Conservation (phyloP, 92 coral and sea anemone genomes). For the Plumapathes pennacea region DNA sequence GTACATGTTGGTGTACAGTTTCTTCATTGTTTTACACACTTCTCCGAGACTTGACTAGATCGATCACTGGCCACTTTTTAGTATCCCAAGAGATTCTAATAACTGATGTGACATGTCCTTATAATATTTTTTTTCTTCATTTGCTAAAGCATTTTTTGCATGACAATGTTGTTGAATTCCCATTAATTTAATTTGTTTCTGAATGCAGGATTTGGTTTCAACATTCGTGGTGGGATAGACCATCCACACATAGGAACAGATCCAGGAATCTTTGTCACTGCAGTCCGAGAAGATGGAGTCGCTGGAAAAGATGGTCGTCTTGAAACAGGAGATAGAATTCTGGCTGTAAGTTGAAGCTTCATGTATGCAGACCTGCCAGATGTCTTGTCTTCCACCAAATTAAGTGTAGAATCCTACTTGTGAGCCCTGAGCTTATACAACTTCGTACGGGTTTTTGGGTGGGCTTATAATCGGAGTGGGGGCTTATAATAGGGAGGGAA, state of each 20-base stretch:
- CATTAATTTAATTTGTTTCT: not conserved
- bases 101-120: not conserved
- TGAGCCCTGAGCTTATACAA: too few species aligned
- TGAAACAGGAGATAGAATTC: conserved; percentile 86
- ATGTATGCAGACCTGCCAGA: not conserved
- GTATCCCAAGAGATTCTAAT: too few species aligned
- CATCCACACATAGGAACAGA: conserved; percentile 94
- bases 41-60: too few species aligned
- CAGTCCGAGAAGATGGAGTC: conserved; percentile 77
- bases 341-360: conserved; percentile 65
- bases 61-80: too few species aligned
- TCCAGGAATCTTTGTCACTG: conserved; percentile 92
- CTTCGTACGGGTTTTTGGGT: too few species aligned
- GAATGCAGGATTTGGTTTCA: conserved; percentile 83
- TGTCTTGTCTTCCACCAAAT: too few species aligned
- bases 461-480: too few species aligned
- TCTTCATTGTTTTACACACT: too few species aligned
- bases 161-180: not conserved
- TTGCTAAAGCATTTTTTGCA: not conserved
- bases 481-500: too few species aligned
- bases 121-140: not conserved
- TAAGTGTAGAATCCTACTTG: too few species aligned
- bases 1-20: too few species aligned
- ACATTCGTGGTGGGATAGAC: conserved; percentile 89
- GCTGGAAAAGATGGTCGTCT: conserved; percentile 92